phyloP scores from a whole-genome alignment of 1,140 invertebrate species.

The Drosophila lini region DNA sequence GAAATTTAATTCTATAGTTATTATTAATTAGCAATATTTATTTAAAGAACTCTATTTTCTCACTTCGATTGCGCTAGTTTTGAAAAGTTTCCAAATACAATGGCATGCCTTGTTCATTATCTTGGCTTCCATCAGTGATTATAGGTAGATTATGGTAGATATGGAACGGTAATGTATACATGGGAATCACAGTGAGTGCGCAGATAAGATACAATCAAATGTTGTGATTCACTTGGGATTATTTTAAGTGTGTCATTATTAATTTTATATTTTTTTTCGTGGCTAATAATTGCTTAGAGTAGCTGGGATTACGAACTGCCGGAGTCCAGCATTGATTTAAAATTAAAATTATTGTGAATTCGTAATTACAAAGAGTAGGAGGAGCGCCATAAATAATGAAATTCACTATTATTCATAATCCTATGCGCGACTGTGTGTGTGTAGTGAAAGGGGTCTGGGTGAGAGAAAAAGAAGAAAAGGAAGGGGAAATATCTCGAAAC shows the following conservation, averaged over 20 bases:
- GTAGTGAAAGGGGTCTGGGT: background rate
- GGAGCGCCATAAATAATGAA: conserved; percentile 5
- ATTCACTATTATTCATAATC: conserved; percentile 31
- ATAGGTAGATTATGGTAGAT: conserved; percentile 13
- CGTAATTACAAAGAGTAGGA: background rate
- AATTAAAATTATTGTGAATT: conserved; percentile 29
- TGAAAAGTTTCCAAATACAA: background rate
- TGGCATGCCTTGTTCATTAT: conserved; percentile 9
- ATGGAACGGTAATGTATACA: conserved; percentile 5
- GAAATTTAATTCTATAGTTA: background rate
- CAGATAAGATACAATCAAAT: conserved; percentile 19
- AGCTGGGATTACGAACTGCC: background rate
- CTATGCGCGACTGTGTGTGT: conserved; percentile 1
- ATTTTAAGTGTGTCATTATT: conserved; percentile 19
- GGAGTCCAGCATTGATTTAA: conserved; percentile 1
- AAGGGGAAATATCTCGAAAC: background rate
- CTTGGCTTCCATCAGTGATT: conserved; percentile 3
- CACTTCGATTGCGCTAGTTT: background rate
- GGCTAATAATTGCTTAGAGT: conserved; percentile 7
- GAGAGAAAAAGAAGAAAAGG: background rate
- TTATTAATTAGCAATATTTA: conserved; percentile 1
- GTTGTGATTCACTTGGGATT: conserved; percentile 15
- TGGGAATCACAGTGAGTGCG: conserved; percentile 2
- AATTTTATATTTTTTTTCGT: conserved; percentile 3
- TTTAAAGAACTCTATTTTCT: background rate